These are phyloP conservation scores for Ciona savignyi DNA, from an alignment of 23 tunicate species.

Conservation along the genomic window DNA sequence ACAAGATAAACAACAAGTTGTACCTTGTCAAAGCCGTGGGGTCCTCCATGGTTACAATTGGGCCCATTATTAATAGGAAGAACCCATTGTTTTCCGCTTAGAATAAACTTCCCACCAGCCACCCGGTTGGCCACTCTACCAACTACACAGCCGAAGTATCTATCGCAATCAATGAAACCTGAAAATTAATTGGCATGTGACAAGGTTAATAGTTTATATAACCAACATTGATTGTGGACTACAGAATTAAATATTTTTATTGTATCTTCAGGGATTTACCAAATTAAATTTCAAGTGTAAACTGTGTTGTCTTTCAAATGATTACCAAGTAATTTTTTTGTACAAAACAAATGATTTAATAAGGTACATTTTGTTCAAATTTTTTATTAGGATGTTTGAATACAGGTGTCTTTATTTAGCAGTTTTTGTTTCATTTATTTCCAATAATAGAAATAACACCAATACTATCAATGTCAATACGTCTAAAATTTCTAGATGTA, in stretches of 20 bases:
- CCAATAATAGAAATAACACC: no score
- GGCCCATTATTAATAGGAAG: slow-evolving; percentile 83
- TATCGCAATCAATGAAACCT: slow-evolving; percentile 50
- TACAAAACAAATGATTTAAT: no score
- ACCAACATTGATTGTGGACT: not conserved
- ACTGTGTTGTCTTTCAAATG: slow-evolving; percentile 61
- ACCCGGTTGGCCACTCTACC: slow-evolving; percentile 92
- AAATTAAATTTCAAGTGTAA: no score
- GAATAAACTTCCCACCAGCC: slow-evolving; percentile 60
- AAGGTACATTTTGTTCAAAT: no score
- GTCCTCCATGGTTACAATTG: slow-evolving; percentile 88
- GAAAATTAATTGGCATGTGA: not conserved
- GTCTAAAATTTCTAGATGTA: slow-evolving; percentile 10
- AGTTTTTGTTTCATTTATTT: no score
- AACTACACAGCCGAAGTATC: slow-evolving; percentile 72
- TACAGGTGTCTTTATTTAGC: no score
- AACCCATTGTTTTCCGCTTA: slow-evolving; percentile 48
- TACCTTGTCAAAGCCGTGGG: slow-evolving; percentile 84
- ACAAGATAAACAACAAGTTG: not conserved
- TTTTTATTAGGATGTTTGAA: no score
- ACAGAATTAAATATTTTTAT: no score
- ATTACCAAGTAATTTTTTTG: no score
- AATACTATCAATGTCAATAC: no score
- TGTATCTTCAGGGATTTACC: no score
- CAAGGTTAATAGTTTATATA: not conserved